Evolutionary conservation across 2,888 invertebrate species (phyloP).

Genomic region (Limnephilus marmoratus): DNA sequence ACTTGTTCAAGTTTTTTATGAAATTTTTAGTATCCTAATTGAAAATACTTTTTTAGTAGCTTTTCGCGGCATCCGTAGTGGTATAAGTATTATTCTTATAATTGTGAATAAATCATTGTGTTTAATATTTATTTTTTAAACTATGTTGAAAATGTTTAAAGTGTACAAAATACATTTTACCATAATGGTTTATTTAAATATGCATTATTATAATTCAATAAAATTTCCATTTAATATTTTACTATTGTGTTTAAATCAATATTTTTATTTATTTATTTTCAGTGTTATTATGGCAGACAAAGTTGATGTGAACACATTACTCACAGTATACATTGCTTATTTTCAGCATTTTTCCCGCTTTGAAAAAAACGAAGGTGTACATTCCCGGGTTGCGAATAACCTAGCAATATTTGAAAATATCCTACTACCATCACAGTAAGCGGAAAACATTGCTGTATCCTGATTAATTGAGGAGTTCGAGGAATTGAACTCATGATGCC

Average conservation of each 20-base stretch:
- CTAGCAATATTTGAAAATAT: too few relatives aligned
- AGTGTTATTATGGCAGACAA: not conserved
- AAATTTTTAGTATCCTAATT: slow-evolving; percentile 25
- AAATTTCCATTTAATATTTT: slow-evolving; percentile 66
- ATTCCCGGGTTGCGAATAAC: too few relatives aligned
- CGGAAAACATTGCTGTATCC: too few relatives aligned
- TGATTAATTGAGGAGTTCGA: too few relatives aligned
- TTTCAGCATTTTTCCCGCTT: too few relatives aligned
- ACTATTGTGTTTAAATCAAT: not conserved
- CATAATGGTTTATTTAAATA: slow-evolving; percentile 63
- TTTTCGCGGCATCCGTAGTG: slow-evolving; percentile 55
- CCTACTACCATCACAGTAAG: too few relatives aligned
- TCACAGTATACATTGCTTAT: too few relatives aligned
- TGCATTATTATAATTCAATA: slow-evolving; percentile 66
- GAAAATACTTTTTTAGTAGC: slow-evolving; percentile 47
- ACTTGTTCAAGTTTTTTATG: slow-evolving; percentile 46
- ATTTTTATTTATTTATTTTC: not conserved
- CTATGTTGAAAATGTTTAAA: slow-evolving; percentile 25
- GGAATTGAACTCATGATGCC: too few relatives aligned
- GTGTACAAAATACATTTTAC: slow-evolving; percentile 39
- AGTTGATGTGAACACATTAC: too few relatives aligned
- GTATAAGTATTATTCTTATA: slow-evolving; percentile 48
- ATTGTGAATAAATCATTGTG: slow-evolving; percentile 48
- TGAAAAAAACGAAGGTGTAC: too few relatives aligned
- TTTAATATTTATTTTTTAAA: not conserved